phyloP scores from a whole-genome alignment of 2,797 vertebrate species.

The Urosaurus nigricauda region DNA sequence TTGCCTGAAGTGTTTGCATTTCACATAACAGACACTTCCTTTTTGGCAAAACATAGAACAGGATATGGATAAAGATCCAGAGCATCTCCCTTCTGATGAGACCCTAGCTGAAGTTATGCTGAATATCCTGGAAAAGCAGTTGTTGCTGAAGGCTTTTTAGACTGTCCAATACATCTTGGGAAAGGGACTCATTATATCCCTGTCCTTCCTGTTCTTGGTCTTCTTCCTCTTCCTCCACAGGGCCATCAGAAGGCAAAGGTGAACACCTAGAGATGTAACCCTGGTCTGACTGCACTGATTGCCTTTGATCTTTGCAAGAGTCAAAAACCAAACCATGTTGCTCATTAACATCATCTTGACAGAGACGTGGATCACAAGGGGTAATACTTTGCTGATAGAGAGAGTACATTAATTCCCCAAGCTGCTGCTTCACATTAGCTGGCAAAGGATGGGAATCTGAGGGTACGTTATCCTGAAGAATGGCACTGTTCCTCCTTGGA shows the following conservation, averaged over 20 bases:
- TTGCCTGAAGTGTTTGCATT: not conserved
- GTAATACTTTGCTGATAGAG: conserved; percentile 69
- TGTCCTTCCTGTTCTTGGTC: conserved; percentile 51
- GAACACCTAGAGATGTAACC: conserved; percentile 90
- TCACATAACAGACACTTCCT: not conserved
- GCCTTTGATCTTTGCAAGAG: conserved; percentile 76
- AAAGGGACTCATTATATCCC: conserved; percentile 41
- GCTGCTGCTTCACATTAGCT: conserved; percentile 47
- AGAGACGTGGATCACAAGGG: conserved; percentile 44
- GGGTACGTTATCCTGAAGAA: conserved; percentile 52
- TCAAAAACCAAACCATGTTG: conserved; percentile 60
- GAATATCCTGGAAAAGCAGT: conserved; percentile 76
- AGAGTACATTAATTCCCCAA: conserved; percentile 70
- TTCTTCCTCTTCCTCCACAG: conserved; percentile 37
- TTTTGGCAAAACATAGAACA: not conserved
- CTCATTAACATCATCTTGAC: conserved; percentile 53
- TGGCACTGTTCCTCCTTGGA: conserved; percentile 54
- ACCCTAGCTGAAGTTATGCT: conserved; percentile 64
- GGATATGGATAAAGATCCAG: conserved; percentile 4
- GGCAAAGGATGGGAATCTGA: conserved; percentile 39
- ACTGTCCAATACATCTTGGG: conserved; percentile 77
- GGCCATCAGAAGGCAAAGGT: conserved; percentile 74
- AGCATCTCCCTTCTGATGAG: conserved; percentile 25
- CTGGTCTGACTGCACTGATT: conserved; percentile 89
- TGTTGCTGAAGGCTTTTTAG: conserved; percentile 84